phyloP scores from a whole-genome alignment of 37 sponge, comb jelly and placozoan genomes.

The Petrosia ficiformis region DNA sequence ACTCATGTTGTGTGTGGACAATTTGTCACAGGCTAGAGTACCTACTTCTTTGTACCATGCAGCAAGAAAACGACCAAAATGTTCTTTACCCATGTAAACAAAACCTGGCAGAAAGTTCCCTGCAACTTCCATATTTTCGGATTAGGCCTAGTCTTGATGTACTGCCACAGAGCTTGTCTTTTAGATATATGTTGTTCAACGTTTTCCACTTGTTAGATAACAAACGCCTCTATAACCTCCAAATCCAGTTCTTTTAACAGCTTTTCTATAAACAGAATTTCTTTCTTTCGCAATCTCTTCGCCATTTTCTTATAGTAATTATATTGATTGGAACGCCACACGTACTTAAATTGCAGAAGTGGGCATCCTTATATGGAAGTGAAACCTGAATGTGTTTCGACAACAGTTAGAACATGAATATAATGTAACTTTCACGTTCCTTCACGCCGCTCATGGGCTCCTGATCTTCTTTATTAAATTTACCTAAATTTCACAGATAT shows the following conservation, averaged over 20 bases:
- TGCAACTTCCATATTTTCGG: background rate
- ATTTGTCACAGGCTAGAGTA: background rate
- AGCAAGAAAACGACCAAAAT: background rate
- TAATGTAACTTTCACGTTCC: too few relatives aligned
- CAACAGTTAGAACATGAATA: too few relatives aligned
- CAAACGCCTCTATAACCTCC: background rate
- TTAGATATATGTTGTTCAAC: background rate
- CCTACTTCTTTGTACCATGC: background rate
- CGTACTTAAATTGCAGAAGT: too few relatives aligned
- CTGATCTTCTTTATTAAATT: too few relatives aligned
- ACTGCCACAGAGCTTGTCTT: background rate
- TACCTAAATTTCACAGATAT: too few relatives aligned
- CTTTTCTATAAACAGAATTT: background rate
- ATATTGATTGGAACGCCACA: too few relatives aligned
- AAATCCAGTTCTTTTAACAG: background rate
- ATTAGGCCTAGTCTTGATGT: background rate
- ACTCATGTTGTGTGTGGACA: background rate
- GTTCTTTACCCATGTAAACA: background rate
- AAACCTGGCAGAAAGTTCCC: background rate
- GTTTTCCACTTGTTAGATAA: conserved; percentile 1
- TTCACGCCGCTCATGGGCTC: too few relatives aligned
- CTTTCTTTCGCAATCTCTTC: background rate
- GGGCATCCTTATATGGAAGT: too few relatives aligned
- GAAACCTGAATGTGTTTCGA: too few relatives aligned
- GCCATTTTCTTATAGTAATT: too few relatives aligned